Evolutionary conservation across 2,888 invertebrate species (phyloP).

Genomic region (Drosophila rellima): DNA sequence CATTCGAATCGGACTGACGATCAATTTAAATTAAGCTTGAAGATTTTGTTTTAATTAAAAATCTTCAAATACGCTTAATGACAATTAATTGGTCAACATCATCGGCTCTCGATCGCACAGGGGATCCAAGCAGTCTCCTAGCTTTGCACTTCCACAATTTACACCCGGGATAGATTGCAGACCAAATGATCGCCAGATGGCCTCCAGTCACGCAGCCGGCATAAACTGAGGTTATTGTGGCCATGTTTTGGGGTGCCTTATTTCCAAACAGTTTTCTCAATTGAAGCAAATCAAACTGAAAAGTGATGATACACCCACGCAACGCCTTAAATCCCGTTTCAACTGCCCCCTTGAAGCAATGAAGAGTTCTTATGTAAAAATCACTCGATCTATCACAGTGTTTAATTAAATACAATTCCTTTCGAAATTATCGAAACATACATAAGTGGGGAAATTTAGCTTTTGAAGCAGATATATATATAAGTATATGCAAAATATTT

Average conservation of each 20-base stretch:
- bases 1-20: slow-evolving; percentile 55
- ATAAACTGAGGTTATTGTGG: slow-evolving; percentile 57
- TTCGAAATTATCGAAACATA: background rate
- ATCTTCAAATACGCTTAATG: slow-evolving; percentile 82
- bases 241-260: slow-evolving; percentile 17
- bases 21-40: slow-evolving; percentile 80
- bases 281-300: slow-evolving; percentile 74
- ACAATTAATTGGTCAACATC: slow-evolving; percentile 81
- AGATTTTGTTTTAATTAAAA: slow-evolving; percentile 82
- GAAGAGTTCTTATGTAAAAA: slow-evolving; percentile 37
- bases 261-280: slow-evolving; percentile 62
- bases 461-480: background rate
- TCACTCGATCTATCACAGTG: slow-evolving; percentile 30
- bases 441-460: background rate
- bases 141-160: slow-evolving; percentile 47
- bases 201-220: slow-evolving; percentile 75
- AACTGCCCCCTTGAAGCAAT: slow-evolving; percentile 15
- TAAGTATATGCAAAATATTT: too few species aligned
- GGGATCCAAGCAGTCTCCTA: slow-evolving; percentile 28
- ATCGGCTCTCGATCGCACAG: slow-evolving; percentile 51
- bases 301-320: slow-evolving; percentile 60
- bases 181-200: slow-evolving; percentile 63
- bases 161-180: slow-evolving; percentile 53
- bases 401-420: slow-evolving; percentile 15
- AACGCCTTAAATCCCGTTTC: slow-evolving; percentile 48